Conservation (phyloP, 2,797 vertebrate species). For the Macroramphosus scolopax region DNA sequence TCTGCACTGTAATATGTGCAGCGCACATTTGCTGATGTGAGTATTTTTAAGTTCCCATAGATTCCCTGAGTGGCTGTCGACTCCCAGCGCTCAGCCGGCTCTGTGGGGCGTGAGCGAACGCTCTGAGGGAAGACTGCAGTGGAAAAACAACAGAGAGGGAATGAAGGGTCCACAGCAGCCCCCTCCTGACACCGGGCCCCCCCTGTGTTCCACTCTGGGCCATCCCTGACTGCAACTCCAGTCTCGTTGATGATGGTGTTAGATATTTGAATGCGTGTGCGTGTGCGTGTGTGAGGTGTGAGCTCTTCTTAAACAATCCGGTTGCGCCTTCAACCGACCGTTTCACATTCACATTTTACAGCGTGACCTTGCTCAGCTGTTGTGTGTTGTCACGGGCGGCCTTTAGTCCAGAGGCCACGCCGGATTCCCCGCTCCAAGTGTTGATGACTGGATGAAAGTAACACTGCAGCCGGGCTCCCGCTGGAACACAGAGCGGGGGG, state of each 20-base stretch:
- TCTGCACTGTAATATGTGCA: constrained; percentile 45
- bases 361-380: constrained; percentile 73
- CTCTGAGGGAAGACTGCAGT: constrained; percentile 31
- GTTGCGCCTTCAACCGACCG: constrained; percentile 14
- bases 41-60: constrained; percentile 73
- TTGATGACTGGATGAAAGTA: constrained; percentile 45
- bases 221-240: constrained; percentile 36
- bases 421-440: constrained; percentile 27
- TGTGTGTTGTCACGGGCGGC: constrained; percentile 53
- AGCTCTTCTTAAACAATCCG: constrained; percentile 1
- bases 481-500: constrained; percentile 29
- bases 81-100: constrained; percentile 57
- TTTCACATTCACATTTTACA: constrained; percentile 29
- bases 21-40: constrained; percentile 62
- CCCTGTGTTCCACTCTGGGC: constrained; percentile 10
- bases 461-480: constrained; percentile 16
- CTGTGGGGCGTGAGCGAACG: constrained; percentile 64
- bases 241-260: constrained; percentile 18
- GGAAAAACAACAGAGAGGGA: constrained; percentile 51
- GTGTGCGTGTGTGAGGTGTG: background rate
- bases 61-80: constrained; percentile 67
- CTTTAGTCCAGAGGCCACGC: constrained; percentile 19
- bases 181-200: constrained; percentile 9
- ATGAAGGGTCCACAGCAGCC: constrained; percentile 24
- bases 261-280: constrained; percentile 12